Percentiles rank a stretch among this genome's conserved stretches.
Evolutionary conservation across 2,113 vertebrate genomes (phyloP).

Genomic region (Cricetomys ansorgei): DNA sequence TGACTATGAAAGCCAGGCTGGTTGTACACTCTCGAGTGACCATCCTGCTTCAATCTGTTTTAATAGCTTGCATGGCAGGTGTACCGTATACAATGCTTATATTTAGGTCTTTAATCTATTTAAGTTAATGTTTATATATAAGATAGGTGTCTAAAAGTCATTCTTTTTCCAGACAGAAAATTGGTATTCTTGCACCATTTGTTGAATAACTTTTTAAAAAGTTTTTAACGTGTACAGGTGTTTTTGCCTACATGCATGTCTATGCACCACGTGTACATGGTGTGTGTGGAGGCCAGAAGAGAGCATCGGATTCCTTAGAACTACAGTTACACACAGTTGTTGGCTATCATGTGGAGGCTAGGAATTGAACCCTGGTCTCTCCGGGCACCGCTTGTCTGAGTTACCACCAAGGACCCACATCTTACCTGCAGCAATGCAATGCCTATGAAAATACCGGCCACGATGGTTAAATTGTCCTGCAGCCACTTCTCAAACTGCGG

Average conservation of each 20-base stretch:
- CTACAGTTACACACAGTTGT: not conserved
- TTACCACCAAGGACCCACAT: fast-evolving
- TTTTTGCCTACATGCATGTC: not conserved
- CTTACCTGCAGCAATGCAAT: conserved; percentile 96
- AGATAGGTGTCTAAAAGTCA: not conserved
- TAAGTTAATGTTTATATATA: not conserved
- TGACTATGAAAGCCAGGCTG: not conserved
- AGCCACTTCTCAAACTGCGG: conserved; percentile 99
- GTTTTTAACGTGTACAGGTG: not conserved
- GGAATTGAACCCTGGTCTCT: not conserved
- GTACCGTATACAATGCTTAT: not conserved
- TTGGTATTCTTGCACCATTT: not conserved
- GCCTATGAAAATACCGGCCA: conserved; percentile 98
- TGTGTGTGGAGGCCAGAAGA: not conserved
- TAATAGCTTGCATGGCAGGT: not conserved
- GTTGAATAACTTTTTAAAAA: not conserved
- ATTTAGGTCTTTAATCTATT: not conserved
- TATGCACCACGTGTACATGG: not conserved
- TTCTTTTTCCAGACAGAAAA: not conserved
- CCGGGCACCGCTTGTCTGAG: not conserved
- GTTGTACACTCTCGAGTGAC: not conserved
- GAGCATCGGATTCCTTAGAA: not conserved
- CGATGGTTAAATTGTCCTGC: conserved; percentile 97
- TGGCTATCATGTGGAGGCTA: not conserved
- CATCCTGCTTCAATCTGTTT: not conserved